These are phyloP conservation scores for Eulemur rufifrons DNA, from an alignment of 2,113 vertebrate species.

Conservation along the genomic window DNA sequence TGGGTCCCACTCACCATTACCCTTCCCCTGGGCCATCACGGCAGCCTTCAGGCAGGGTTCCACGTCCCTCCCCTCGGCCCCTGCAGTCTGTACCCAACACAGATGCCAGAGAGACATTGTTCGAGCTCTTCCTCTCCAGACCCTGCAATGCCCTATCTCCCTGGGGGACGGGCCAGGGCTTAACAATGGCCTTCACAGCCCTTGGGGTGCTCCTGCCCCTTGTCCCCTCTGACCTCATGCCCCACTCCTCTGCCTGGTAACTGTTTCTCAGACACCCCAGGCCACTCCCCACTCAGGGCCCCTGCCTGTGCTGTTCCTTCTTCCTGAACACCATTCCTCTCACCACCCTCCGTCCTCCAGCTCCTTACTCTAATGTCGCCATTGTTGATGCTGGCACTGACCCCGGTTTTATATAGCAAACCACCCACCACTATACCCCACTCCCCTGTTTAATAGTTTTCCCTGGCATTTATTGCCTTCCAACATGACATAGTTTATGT, in stretches of 20 bases:
- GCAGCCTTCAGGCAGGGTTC: not conserved
- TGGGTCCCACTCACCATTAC: not conserved
- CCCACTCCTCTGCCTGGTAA: not conserved
- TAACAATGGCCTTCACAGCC: not conserved
- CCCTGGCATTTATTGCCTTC: not conserved
- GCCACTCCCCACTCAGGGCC: not conserved
- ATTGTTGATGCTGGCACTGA: not conserved
- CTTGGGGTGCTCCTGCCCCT: not conserved
- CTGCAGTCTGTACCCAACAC: not conserved
- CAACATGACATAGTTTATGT: not conserved
- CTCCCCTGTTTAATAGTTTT: not conserved
- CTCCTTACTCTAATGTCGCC: not conserved
- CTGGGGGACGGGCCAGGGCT: not conserved
- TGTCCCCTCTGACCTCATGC: accelerated
- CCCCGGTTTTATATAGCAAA: not conserved
- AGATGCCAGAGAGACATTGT: not conserved
- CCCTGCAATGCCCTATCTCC: not conserved
- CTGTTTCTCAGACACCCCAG: not conserved
- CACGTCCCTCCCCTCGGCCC: accelerated
- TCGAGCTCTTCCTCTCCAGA: not conserved
- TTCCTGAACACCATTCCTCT: not conserved
- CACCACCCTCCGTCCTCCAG: not conserved
- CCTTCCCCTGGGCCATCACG: not conserved
- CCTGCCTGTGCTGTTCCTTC: not conserved
- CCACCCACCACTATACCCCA: not conserved